Evolutionary conservation across 2,888 invertebrate species (phyloP), one percentile per base, ranked within the genome.

Genomic region (Gandaritis pyraliata): DNA sequence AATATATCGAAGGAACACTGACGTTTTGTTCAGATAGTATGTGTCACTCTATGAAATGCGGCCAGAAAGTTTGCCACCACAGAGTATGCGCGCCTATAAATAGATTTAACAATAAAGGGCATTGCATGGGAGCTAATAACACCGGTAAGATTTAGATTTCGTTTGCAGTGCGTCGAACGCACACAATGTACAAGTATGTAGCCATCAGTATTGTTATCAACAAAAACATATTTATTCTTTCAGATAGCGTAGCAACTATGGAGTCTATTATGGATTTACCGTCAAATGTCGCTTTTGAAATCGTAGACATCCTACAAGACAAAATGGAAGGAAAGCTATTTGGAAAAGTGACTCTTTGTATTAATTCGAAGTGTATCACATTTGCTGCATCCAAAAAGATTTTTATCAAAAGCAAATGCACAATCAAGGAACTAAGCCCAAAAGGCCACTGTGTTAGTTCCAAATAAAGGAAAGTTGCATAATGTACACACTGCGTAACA

Each of bases 1-100:
- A 92, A 82, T 88, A 92, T 67, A 79, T 88, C n/a, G 81, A 71
- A 58, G 91, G 91, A 16, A 74, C 84, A 51, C 71, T 92, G 68
- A 90, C 91, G 43, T 87, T 91, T 66, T 92, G 91, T 66, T 90
- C 91, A 2, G 74, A 85, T 58, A 80, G 66, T 49, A 71, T 81
- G 66, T 92, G 91, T 61, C 88, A 88, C 70, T 92, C 92, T 30
- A 86, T 91, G 82, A 90, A 90, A 71, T 92, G 92, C 66, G 76
- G 71, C 10, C 75, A 87, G 43, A 88, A 89, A 73, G 74, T 68
- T 11, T 92, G 91, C 64, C 61, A 82, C 1, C 85, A 90, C 62
- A 85, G 91, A 78, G 79, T 77, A 58, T 92, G 91, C 67, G 55
- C 59, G 12, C 86, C 88, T 13, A 72, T 75, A 58, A 76, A 86